Base-by-base conservation (phyloP, 2,113 vertebrate genomes). In the Anser cygnoides region DNA sequence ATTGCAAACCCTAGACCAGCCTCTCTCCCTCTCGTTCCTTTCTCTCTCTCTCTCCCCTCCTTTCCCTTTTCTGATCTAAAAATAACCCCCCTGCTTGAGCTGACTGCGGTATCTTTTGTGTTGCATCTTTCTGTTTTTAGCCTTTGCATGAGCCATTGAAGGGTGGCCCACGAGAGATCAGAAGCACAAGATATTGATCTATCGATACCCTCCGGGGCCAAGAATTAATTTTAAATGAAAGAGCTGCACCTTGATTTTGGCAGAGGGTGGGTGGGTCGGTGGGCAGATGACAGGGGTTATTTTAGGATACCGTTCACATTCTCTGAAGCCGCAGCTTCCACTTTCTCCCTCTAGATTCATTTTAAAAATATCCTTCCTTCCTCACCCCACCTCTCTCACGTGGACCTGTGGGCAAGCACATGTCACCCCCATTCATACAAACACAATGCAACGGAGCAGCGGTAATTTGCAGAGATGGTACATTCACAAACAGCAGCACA, bases 51-150 rank as follows among this genome's bases (percentile, higher is more conserved):
- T 91, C 84, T 86, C 84, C 55, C 78, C 96, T 91, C 96, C 93
- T 96, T 92, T 92, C 91, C 94, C 92, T 97, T 97, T 95, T 95
- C 98, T 97, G 97, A 97, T 97, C 98, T 99, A 99, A 98, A 99
- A 99, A 99, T 99, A 99, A 95, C 98, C 86, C 95, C 93, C 91
- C 93, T 95, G 98, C 98, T 98, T 96, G 97, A 98, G 98, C 98
- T 98, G 98, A 98, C 98, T 98, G 98, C 98, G 41, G 98, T 98
- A 98, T 97, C 98, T 98, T 98, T 98, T 98, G 98, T 98, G 98
- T 98, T 98, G 98, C 98, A 98, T 97, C 96, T 97, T 97, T 97
- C 97, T 97, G 97, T 97, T 98, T 98, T 98, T 98, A 98, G 98
- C 98, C 81, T 89, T 93, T 97, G 89, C 90, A 91, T 98, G 97